A percentile compares a stretch with the other conserved stretches of the same genome.
phyloP scores from a whole-genome alignment of 2,797 vertebrate genomes.

The Spinibarbus caldwelli region DNA sequence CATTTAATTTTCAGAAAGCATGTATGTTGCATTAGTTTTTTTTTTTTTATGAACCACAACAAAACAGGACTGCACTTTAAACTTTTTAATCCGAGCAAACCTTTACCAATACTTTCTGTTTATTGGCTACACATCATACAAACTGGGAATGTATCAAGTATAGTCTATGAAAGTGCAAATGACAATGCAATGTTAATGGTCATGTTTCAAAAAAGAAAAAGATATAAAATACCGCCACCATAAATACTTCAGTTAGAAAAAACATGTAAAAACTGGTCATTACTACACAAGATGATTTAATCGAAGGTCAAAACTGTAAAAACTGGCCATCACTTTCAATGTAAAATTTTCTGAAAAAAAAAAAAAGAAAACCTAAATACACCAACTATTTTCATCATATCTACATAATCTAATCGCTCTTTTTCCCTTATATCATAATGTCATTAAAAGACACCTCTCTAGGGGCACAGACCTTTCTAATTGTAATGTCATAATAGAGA shows the following conservation, averaged over 20 bases:
- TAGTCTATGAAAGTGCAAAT: conserved; percentile 99
- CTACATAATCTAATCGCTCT: conserved; percentile 75
- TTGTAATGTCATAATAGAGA: neutral
- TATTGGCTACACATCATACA: conserved; percentile 98
- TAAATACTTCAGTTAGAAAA: conserved; percentile 79
- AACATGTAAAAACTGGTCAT: conserved; percentile 68
- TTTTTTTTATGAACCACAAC: conserved; percentile 2
- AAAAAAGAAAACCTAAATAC: conserved; percentile 6
- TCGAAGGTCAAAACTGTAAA: conserved; percentile 76
- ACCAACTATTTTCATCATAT: conserved; percentile 65
- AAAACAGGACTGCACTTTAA: conserved; percentile 30
- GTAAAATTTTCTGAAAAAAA: conserved; percentile 69
- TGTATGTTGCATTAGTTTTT: neutral
- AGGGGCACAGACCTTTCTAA: neutral
- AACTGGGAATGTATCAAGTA: conserved; percentile 99
- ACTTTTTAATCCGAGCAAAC: conserved; percentile 53
- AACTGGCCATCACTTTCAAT: conserved; percentile 72
- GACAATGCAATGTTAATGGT: conserved; percentile 94
- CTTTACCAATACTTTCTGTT: conserved; percentile 77
- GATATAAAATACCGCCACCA: conserved; percentile 83
- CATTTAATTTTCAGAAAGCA: no score
- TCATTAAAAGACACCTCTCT: conserved; percentile 69
- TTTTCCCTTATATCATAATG: conserved; percentile 62
- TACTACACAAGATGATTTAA: conserved; percentile 45
- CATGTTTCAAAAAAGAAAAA: conserved; percentile 90